phyloP scores from a whole-genome alignment of 1,140 invertebrate genomes.

The Tribolium madens region DNA sequence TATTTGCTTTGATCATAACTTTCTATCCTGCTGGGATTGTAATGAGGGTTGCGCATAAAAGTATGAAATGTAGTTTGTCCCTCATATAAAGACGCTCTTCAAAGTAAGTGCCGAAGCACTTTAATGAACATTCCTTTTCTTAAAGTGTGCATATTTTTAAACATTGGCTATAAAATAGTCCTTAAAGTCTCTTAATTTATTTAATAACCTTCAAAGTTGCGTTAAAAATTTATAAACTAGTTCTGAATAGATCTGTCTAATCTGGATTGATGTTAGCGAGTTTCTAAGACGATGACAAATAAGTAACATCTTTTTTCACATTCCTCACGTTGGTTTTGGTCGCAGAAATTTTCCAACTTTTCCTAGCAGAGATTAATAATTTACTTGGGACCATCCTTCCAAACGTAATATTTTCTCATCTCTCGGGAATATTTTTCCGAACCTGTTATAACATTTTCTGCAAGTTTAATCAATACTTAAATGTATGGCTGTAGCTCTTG shows the following conservation, averaged over 20 bases:
- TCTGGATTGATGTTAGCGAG: neutral
- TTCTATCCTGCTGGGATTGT: neutral
- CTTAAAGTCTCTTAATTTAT: neutral
- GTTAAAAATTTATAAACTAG: too few relatives aligned
- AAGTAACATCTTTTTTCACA: conserved; percentile 10
- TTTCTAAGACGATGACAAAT: conserved; percentile 11
- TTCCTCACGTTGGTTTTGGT: neutral
- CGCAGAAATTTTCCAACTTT: conserved; percentile 19
- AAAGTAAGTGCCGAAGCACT: neutral
- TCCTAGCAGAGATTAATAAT: conserved; percentile 19
- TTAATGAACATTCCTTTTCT: neutral
- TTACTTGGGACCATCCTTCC: conserved; percentile 14
- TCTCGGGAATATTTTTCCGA: conserved; percentile 31
- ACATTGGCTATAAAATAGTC: neutral
- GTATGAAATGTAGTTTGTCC: neutral
- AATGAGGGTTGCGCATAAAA: neutral
- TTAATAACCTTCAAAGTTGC: neutral
- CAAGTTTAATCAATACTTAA: conserved; percentile 42
- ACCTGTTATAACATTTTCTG: conserved; percentile 35
- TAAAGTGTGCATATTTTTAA: neutral
- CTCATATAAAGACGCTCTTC: neutral
- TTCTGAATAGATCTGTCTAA: neutral
- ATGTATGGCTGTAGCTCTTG: conserved; percentile 33
- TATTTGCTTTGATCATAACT: neutral
- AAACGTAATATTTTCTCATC: conserved; percentile 32